Percentiles rank a stretch among this genome's conserved stretches.
Evolutionary conservation across 1,140 invertebrate species (phyloP).

Genomic region (Psix sp.): DNA sequence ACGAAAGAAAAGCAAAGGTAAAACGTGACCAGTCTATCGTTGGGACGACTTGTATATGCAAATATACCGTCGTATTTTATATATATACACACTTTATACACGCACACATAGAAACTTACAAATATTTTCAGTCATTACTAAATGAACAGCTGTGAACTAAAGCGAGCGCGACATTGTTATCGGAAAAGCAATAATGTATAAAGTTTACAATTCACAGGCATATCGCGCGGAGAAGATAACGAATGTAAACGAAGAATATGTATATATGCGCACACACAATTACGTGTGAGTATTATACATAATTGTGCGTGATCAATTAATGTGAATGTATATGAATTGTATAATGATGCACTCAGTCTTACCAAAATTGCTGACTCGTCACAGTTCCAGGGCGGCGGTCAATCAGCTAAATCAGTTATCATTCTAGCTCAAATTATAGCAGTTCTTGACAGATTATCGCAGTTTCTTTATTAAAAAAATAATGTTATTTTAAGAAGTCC

Average conservation of each 20-base stretch:
- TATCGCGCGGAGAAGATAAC: slow-evolving; percentile 63
- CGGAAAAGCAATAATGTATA: slow-evolving; percentile 77
- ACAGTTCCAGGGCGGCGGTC: slow-evolving; percentile 5
- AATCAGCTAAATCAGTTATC: background rate
- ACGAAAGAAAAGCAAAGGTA: slow-evolving; percentile 41
- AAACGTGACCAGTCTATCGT: slow-evolving; percentile 51
- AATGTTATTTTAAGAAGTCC: background rate
- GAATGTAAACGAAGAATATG: slow-evolving; percentile 68
- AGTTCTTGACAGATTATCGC: too few species aligned
- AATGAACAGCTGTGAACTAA: slow-evolving; percentile 57
- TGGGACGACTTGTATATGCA: slow-evolving; percentile 50
- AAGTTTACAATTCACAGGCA: slow-evolving; percentile 73
- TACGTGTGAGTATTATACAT: slow-evolving; percentile 34
- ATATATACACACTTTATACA: slow-evolving; percentile 7
- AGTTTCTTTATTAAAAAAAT: too few species aligned
- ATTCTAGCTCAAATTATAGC: too few species aligned
- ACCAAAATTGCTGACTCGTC: slow-evolving; percentile 1
- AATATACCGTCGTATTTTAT: slow-evolving; percentile 32
- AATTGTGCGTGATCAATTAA: slow-evolving; percentile 2
- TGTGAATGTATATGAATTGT: slow-evolving; percentile 19
- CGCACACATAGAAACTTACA: slow-evolving; percentile 10
- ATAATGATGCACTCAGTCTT: slow-evolving; percentile 10
- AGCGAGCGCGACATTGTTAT: slow-evolving; percentile 67
- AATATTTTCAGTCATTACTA: slow-evolving; percentile 53
- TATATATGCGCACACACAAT: slow-evolving; percentile 43